These are phyloP conservation scores for Morpho deidamia DNA, from an alignment of 2,888 invertebrate genomes.

Conservation along the genomic window DNA sequence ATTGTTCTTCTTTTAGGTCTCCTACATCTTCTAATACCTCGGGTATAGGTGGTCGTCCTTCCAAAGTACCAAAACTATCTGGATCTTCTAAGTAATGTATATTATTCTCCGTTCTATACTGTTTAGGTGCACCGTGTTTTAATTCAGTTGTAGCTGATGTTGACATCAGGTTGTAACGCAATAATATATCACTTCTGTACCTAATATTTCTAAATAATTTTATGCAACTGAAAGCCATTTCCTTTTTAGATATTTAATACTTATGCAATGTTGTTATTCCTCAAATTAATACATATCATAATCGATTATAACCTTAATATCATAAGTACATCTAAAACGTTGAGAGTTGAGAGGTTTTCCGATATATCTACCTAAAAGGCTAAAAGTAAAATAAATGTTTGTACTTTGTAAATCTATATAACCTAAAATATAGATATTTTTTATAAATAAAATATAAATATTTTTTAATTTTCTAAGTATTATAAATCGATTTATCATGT, in stretches of 20 bases:
- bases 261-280: too few relatives aligned
- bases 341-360: too few relatives aligned
- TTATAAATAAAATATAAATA: too few relatives aligned
- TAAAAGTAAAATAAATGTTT: too few relatives aligned
- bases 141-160: constrained; percentile 27
- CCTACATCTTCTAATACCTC: constrained; percentile 67
- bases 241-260: neutral
- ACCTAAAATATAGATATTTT: too few relatives aligned
- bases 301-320: too few relatives aligned
- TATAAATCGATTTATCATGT: too few relatives aligned
- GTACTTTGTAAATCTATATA: too few relatives aligned
- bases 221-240: constrained; percentile 47
- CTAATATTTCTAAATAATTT: constrained; percentile 39
- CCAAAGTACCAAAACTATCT: constrained; percentile 77
- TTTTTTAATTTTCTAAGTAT: too few relatives aligned
- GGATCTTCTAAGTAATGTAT: constrained; percentile 65
- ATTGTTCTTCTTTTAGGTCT: constrained; percentile 80
- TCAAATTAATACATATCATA: too few relatives aligned
- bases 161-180: constrained; percentile 35
- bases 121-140: constrained; percentile 35
- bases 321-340: too few relatives aligned
- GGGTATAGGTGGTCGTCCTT: constrained; percentile 33
- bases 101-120: constrained; percentile 51
- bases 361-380: too few relatives aligned
- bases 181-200: constrained; percentile 23